Evolutionary conservation across 2,888 invertebrate species (phyloP), one percentile per base, ranked within the genome.

Genomic region (Tromatobia lineatoria): DNA sequence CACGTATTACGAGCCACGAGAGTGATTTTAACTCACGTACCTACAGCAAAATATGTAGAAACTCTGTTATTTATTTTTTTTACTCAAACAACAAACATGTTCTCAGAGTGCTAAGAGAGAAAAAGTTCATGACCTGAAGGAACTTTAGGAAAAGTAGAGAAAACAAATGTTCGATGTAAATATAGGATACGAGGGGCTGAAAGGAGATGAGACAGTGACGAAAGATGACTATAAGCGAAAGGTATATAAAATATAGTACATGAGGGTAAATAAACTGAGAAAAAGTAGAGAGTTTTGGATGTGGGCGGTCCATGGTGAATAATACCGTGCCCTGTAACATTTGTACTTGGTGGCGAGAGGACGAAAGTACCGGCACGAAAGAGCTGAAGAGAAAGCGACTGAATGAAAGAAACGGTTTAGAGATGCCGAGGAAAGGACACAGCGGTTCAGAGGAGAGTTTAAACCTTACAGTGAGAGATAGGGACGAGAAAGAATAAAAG

Each of bases 401-500:
- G 29, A n/a, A 29, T 73, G 38, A 61, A 45, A 73, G 70, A 67
- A 75, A 64, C 52, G 75, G 29, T 75, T 64, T 52, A 50, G 34
- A 64, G 50, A 11, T 34, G 64, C 13, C 38, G 38, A 50, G 23
- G 34, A 64, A 50, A 38, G 64, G 34, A 75, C 64, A 52, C 75
- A 50, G 50, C 50, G 50, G 52, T 61, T 70, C 52, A 11, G 25
- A 18, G 18, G 52, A 69, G 69, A 47, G 50, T 70, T 70, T 52
- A 54, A 71, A 54, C 57, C 54, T 71, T 4, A 15, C 6, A 18
- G 38, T 20, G 70, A 70, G 34, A 20, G 18, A 70, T 18, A 52
- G 34, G 20, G 38, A 18, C n/a, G 10, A 70, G 66, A 73, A 73
- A 52, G 73, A 71, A 25, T 23, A 45, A 45, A 73, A 25, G 15